A percentile compares a stretch with the other conserved stretches of the same genome.
Conservation (phyloP, 2,888 invertebrate species). For the Caenorhabditis auriculariae region DNA sequence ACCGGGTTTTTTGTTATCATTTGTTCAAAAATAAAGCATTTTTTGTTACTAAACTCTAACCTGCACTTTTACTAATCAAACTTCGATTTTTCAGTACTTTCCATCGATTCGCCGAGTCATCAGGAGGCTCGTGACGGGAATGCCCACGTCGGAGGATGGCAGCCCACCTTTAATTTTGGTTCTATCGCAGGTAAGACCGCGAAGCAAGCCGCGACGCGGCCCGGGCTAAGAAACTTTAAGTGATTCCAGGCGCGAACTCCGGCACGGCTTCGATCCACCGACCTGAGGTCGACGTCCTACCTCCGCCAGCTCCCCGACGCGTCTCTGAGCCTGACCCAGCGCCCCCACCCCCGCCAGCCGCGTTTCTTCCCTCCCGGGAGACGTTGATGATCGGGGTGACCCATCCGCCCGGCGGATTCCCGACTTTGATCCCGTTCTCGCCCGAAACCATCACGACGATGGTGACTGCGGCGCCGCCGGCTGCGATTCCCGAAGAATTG, state of each 20-base stretch:
- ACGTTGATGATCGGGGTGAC: too few species aligned
- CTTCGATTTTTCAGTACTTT: slow-evolving; percentile 30
- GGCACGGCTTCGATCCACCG: too few species aligned
- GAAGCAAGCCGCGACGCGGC: not conserved
- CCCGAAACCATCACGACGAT: too few species aligned
- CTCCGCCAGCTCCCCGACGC: not conserved
- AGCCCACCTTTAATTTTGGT: too few species aligned
- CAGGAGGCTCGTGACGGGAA: slow-evolving; percentile 26
- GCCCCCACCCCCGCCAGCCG: not conserved
- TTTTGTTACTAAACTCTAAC: not conserved
- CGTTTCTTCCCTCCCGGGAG: too few species aligned
- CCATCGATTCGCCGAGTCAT: slow-evolving; percentile 20
- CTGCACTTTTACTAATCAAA: not conserved
- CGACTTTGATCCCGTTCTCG: slow-evolving; percentile 32
- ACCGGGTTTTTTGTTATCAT: too few species aligned
- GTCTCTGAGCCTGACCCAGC: not conserved
- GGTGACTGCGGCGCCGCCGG: too few species aligned
- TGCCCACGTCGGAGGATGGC: slow-evolving; percentile 11
- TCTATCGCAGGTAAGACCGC: too few species aligned
- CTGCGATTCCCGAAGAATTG: too few species aligned
- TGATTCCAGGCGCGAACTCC: too few species aligned
- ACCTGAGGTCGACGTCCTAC: slow-evolving; percentile 1
- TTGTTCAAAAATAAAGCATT: not conserved
- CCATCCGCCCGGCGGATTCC: slow-evolving; percentile 9
- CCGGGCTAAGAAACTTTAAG: too few species aligned